phyloP scores from a whole-genome alignment of 2,113 vertebrate genomes.

The Okapia johnstoni region DNA sequence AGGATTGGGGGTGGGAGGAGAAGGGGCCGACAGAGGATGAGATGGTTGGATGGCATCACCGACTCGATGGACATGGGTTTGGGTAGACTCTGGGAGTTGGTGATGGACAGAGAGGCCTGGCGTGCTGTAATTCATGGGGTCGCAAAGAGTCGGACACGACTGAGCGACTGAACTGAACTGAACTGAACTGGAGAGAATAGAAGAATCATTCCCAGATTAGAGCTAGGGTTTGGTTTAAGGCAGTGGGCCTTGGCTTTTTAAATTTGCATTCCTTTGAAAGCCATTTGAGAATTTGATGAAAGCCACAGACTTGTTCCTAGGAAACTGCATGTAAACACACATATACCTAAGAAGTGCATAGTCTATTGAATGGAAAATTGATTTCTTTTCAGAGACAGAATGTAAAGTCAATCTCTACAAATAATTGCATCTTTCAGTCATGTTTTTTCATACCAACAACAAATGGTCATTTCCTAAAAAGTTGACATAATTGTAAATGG shows the following conservation, averaged over 20 bases:
- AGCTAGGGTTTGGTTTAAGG: not conserved
- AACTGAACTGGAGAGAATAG: not conserved
- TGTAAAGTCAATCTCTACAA: conserved; percentile 11
- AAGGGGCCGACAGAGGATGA: no score
- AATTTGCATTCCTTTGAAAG: not conserved
- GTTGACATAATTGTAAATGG: not conserved
- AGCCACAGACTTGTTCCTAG: not conserved
- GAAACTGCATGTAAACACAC: not conserved
- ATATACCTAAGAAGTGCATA: not conserved
- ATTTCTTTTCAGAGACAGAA: conserved; percentile 29
- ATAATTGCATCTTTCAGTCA: conserved; percentile 24
- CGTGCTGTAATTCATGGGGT: no score
- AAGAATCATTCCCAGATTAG: not conserved
- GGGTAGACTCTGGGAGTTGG: no score
- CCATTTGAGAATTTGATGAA: not conserved
- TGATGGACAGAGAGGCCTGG: no score
- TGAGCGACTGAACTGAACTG: no score
- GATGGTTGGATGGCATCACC: no score
- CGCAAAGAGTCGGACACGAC: no score
- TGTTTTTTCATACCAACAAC: not conserved
- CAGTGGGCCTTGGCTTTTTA: not conserved
- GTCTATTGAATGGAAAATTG: conserved; percentile 11
- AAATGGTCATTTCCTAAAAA: not conserved
- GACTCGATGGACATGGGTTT: no score
- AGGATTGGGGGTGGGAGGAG: no score